Base-by-base conservation (phyloP, 2,797 vertebrate species). In the Ibycter americanus region DNA sequence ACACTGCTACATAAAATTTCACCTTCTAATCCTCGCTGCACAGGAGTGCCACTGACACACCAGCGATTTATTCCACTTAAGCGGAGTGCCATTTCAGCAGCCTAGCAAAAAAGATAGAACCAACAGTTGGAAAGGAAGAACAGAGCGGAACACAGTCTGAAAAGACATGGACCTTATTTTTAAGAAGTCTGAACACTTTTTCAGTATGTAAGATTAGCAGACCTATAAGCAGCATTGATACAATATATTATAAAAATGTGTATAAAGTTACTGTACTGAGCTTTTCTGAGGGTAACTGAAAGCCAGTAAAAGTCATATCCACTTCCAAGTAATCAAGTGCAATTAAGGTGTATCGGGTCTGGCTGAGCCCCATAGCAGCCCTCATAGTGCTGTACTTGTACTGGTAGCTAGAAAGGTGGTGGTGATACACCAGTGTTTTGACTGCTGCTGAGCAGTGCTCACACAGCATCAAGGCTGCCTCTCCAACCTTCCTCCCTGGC, bases 31-130 rank as follows among this genome's bases (percentile, higher is more conserved):
- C 99, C 99, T 97, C 99, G 98, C 95, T 99, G 99, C 42, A 99
- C 99, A 26, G 99, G 99, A 93, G 99, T 99, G 23, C 99, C 99
- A 80, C 99, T 99, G 96, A 99, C 99, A 94, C 99, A 99, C 99
- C 99, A 99, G 59, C 99, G 99, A 97, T 99, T 99, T 83, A 99
- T 98, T 38, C 99, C 99, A 34, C 98, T 99, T 51, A 99, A 98
- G 66, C 99, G 99, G 51, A 99, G 98, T 20, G 99, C 99, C 99
- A 99, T 99, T 97, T 99, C 99, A 88, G 99, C 99, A 92, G 99
- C 99, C 99, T 99, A 94, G 86, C 13, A 65, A 79, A 80, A 70
- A 65, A 93, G 31, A 97, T 0, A 90, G 44, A 96, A 76, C 8
- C 32, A 90, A n/a, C 8, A 11, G 44, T 15, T 52, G 12, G n/a